Evolutionary conservation across 2,888 invertebrate genomes (phyloP), one percentile per base, ranked within the genome.

Genomic region (Strigamia transsilvanica): DNA sequence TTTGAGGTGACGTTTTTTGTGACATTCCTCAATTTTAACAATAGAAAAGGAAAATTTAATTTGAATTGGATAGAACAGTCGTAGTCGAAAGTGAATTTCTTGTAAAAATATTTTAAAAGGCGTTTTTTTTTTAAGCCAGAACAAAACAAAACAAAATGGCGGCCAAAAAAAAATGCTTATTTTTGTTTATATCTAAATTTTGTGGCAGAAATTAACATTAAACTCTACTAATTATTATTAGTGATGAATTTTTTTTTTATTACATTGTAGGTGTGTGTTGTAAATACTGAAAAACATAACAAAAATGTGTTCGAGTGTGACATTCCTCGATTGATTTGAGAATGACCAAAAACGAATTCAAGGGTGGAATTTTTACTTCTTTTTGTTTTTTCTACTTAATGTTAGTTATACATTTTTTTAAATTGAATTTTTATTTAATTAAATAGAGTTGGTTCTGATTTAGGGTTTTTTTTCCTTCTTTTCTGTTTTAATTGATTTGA

Each of bases 301-400:
- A 56, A 56, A 56, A 56, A 56, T n/a, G n/a, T 18, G n/a, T n/a
- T 18, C 18, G 38, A 38, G 38, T 38, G 10, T 18, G 56, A 56
- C 56, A 56, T 56, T 56, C 56, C 56, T 56, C 56, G n/a, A 56
- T 51, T 51, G n/a, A 42, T n/a, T 56, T 56, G 56, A 56, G 56
- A 56, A 56, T 56, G 56, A 56, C 18, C 56, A 56, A 56, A 56
- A 56, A n/a, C 18, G n/a, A 46, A 56, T n/a, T 18, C 5, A 56
- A 56, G 56, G 46, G 46, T n/a, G n/a, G 56, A 56, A 56, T 56
- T 56, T 51, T 56, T 56, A 56, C 56, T 21, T 34, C 10, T n/a
- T 51, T 56, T 56, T n/a, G n/a, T n/a, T 21, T 56, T 56, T 56
- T 56, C 56, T 56, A 56, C 56, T 56, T 56, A 56, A 56, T 38